These are phyloP conservation scores for Bellardia pandia DNA, from an alignment of 2,888 invertebrate species.

Conservation along the genomic window DNA sequence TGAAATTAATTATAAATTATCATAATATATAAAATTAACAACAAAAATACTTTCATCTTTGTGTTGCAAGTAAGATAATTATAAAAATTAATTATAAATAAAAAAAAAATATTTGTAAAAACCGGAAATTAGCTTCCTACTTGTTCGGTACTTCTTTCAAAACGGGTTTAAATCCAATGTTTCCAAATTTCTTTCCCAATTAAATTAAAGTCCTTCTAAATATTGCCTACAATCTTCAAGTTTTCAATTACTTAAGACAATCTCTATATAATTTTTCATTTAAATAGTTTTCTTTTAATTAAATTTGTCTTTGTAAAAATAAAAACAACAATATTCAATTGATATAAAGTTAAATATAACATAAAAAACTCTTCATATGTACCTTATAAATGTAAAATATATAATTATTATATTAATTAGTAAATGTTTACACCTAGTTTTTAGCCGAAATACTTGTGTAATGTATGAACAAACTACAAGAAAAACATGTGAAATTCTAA, in stretches of 20 bases:
- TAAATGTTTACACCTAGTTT: constrained; percentile 54
- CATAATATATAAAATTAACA: neutral
- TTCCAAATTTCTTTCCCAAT: neutral
- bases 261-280: neutral
- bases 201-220: constrained; percentile 8
- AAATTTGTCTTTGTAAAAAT: constrained; percentile 9
- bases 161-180: neutral
- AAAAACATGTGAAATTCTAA: constrained; percentile 19
- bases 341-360: neutral
- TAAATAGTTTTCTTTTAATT: neutral
- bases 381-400: constrained; percentile 65
- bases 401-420: constrained; percentile 37
- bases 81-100: no score
- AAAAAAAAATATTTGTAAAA: no score
- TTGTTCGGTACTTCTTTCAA: neutral
- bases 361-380: constrained; percentile 58
- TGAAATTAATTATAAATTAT: constrained; percentile 51
- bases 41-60: neutral
- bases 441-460: constrained; percentile 30
- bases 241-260: constrained; percentile 49
- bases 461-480: neutral
- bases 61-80: no score
- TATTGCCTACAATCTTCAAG: neutral
- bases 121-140: neutral
- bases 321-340: neutral